These are phyloP conservation scores for Dryococelus australis DNA, from an alignment of 2,888 invertebrate species.

Conservation along the genomic window DNA sequence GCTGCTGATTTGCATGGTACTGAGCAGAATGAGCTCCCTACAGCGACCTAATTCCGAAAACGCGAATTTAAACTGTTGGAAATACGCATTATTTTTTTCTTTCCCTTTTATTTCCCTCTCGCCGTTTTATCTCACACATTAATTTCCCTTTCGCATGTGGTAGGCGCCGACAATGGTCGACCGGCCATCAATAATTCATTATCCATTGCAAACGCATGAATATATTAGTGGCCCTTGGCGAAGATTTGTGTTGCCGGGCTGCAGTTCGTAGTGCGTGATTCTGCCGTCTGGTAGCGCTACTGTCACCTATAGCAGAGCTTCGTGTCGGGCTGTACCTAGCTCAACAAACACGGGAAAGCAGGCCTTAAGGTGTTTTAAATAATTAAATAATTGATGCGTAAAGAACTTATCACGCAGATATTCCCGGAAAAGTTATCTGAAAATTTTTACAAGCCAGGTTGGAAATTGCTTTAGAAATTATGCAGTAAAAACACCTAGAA, in stretches of 20 bases:
- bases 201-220: not conserved
- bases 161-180: not conserved
- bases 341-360: no score
- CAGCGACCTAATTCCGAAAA: not conserved
- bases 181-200: constrained; percentile 13
- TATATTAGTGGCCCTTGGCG: not conserved
- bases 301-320: not conserved
- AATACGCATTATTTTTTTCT: not conserved
- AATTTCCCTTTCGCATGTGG: constrained; percentile 1
- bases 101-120: not conserved
- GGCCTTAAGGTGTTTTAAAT: no score
- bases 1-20: not conserved
- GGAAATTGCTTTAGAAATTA: no score
- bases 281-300: not conserved
- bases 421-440: no score
- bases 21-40: not conserved
- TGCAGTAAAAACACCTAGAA: no score
- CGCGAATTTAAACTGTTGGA: constrained; percentile 10
- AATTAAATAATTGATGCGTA: no score
- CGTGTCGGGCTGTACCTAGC: not conserved
- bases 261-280: not conserved
- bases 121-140: not conserved
- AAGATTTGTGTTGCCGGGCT: constrained; percentile 1
- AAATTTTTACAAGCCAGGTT: no score
- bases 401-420: no score